Evolutionary conservation across 2,888 invertebrate genomes (phyloP), one percentile per base, ranked within the genome.

Genomic region (Eledone cirrhosa): DNA sequence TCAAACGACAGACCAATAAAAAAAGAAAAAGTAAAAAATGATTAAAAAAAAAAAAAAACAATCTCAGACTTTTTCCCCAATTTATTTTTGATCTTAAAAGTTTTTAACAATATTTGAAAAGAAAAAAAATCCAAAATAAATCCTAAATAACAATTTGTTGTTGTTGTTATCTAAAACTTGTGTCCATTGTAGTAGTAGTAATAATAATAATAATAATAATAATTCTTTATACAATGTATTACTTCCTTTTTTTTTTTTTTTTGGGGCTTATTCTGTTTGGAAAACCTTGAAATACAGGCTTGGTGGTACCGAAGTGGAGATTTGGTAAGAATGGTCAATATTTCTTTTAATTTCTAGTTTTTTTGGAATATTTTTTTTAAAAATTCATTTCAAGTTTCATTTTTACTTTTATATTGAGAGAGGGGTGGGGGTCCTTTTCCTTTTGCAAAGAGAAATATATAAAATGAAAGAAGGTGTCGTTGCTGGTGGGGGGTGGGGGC

Each of bases 291-390:
- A 48, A 81, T 82, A 11, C 80, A 86, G 86, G 83, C 86, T 67
- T 88, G 87, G 87, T 88, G 88, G 87, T 88, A 88, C 80, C 82
- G 84, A 83, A 82, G 80, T 67, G 86, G 86, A 67, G 86, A 87
- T 63, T 78, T 88, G 81, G 88, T 87, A 82, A 83, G 87, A 29
- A 27, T 41, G 13, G 1, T 47, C 19, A 67, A 47, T 13, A 69
- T 31, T 65, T 24, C 16, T 29, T 19, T 11, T n/a, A 75, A 4
- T 27, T 75, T n/a, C 29, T 22, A n/a, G 1, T 27, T 13, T 22
- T 11, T 16, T 47, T 22, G 16, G 24, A 3, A 5, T 0, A 53
- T 19, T 77, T 75, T 16, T 29, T 1, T 3, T 75, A 33, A 2
- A 31, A 75, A 33, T 76, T 22, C 63, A 19, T 59, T 14, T 4